A percentile compares a stretch with the other conserved stretches of the same genome.
Conservation (phyloP, 92 coral and sea anemone genomes). For the Epizoanthus illoricatus region DNA sequence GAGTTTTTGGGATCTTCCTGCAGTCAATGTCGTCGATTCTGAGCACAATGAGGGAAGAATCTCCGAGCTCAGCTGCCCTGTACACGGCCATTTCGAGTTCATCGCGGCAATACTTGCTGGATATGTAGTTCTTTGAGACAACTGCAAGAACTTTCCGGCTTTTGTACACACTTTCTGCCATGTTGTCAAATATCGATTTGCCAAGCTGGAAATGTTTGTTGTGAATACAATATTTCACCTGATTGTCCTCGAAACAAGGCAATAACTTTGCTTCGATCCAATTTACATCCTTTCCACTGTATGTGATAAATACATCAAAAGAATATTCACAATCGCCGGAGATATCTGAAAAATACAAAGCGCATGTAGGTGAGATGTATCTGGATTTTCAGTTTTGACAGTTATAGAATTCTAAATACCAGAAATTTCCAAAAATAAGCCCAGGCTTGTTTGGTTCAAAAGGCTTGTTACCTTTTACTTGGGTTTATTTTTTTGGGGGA, state of each 20-base stretch:
- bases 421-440: too few species aligned
- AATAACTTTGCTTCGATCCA: constrained; percentile 34
- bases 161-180: constrained; percentile 46
- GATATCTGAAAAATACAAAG: too few species aligned
- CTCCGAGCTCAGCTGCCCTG: constrained; percentile 24
- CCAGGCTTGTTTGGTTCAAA: too few species aligned
- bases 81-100: constrained; percentile 34
- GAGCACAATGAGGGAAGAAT: constrained; percentile 29
- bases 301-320: constrained; percentile 38
- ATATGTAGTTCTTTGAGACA: constrained; percentile 28
- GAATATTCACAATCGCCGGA: too few species aligned
- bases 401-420: too few species aligned
- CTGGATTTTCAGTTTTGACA: too few species aligned
- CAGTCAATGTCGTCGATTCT: neutral
- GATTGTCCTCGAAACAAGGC: constrained; percentile 25
- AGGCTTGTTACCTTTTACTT: too few species aligned
- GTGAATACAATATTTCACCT: constrained; percentile 40
- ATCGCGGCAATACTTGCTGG: constrained; percentile 31
- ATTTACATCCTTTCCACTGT: constrained; percentile 34
- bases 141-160: constrained; percentile 38
- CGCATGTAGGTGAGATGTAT: too few species aligned
- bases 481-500: too few species aligned
- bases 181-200: constrained; percentile 41
- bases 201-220: constrained; percentile 41
- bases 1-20: too few species aligned